phyloP scores from a whole-genome alignment of 2,113 vertebrate genomes.

The Lagopus muta region DNA sequence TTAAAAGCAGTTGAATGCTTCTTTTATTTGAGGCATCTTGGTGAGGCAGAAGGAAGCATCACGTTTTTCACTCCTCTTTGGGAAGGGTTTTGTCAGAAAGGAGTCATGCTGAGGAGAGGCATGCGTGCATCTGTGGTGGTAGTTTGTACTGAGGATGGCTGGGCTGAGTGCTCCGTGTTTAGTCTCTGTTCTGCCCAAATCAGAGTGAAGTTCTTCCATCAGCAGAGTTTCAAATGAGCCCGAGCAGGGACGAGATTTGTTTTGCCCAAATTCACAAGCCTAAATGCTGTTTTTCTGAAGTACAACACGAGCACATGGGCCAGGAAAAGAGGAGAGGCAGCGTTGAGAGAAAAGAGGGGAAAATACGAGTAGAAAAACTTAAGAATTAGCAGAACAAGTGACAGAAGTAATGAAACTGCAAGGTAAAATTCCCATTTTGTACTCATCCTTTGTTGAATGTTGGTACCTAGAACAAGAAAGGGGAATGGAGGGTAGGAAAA shows the following conservation, averaged over 20 bases:
- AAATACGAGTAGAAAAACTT: neutral
- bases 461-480: neutral
- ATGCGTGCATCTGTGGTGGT: rapidly evolving
- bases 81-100: neutral
- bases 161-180: neutral
- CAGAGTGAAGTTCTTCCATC: neutral
- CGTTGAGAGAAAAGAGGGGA: neutral
- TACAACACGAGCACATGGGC: no score
- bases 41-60: neutral
- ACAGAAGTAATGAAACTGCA: neutral
- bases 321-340: neutral
- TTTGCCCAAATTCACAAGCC: neutral
- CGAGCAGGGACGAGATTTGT: neutral
- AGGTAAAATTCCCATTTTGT: neutral
- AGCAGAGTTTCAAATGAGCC: neutral
- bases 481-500: neutral
- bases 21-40: neutral
- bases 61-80: neutral
- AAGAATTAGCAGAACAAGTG: neutral
- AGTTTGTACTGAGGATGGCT: neutral
- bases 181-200: neutral
- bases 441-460: neutral
- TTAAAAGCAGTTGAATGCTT: neutral
- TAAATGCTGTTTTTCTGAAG: neutral
- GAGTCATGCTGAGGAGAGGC: neutral